Percentiles rank a stretch among this genome's conserved stretches.
These are phyloP conservation scores for Spialia ferax DNA, from an alignment of 2,888 invertebrate species.

Conservation along the genomic window DNA sequence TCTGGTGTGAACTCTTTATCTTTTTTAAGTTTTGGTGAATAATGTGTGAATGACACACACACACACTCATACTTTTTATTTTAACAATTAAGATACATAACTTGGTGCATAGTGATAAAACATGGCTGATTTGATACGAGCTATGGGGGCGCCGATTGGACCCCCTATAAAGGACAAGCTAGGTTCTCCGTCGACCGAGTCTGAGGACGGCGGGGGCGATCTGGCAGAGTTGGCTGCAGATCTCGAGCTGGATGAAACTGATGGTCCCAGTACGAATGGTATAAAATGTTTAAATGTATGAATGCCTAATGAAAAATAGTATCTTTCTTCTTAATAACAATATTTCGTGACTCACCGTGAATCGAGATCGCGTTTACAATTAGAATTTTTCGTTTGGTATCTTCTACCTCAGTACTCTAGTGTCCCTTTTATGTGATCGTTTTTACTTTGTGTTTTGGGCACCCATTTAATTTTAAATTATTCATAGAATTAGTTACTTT, in stretches of 20 bases:
- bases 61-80: conserved; percentile 33
- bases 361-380: too few relatives aligned
- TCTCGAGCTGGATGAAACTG: conserved; percentile 90
- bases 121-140: conserved; percentile 91
- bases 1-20: conserved; percentile 57
- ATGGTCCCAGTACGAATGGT: conserved; percentile 89
- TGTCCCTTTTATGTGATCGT: too few relatives aligned
- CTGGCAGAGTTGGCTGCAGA: conserved; percentile 88
- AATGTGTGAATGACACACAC: conserved; percentile 71
- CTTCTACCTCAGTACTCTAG: too few relatives aligned
- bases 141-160: conserved; percentile 88
- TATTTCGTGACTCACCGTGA: too few relatives aligned
- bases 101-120: conserved; percentile 49
- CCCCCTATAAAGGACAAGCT: conserved; percentile 90
- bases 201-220: conserved; percentile 92
- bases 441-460: too few relatives aligned
- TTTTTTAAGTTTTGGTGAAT: conserved; percentile 53
- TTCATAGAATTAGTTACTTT: too few relatives aligned
- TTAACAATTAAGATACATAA: conserved; percentile 36
- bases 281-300: conserved; percentile 41
- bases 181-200: conserved; percentile 95
- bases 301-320: too few relatives aligned
- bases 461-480: too few relatives aligned
- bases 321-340: too few relatives aligned
- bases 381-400: too few relatives aligned